phyloP scores from a whole-genome alignment of 2,113 vertebrate genomes.

The Hippocampus comes region DNA sequence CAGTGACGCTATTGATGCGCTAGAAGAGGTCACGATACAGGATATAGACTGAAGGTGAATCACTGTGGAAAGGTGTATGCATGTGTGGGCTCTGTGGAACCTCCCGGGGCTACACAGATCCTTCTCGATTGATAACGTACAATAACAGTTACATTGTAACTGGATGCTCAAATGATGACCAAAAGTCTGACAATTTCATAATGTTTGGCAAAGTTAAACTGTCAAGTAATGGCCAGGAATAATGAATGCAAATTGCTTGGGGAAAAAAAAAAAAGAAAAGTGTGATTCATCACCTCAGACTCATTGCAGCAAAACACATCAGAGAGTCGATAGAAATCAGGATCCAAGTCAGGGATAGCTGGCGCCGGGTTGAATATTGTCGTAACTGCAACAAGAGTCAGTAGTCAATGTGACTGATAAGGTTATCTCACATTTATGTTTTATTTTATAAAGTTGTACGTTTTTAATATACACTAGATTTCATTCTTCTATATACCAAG shows the following conservation, averaged over 20 bases:
- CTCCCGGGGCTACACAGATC: background rate
- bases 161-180: background rate
- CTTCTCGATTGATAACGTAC: background rate
- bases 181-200: background rate
- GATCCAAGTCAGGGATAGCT: slow-evolving; percentile 82
- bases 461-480: background rate
- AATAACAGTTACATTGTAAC: background rate
- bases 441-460: background rate
- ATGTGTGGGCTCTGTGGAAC: slow-evolving; percentile 1
- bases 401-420: slow-evolving; percentile 9
- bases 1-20: slow-evolving; percentile 35
- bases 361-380: slow-evolving; percentile 97
- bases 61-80: slow-evolving; percentile 23
- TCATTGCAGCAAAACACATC: slow-evolving; percentile 98
- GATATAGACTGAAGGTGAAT: slow-evolving; percentile 13
- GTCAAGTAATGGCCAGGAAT: background rate
- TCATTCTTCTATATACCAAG: background rate
- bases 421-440: slow-evolving; percentile 8
- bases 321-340: slow-evolving; percentile 82
- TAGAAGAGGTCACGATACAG: slow-evolving; percentile 37
- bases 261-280: background rate
- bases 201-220: background rate
- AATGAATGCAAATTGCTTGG: background rate
- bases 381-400: slow-evolving; percentile 78
- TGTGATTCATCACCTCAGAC: slow-evolving; percentile 81